Evolutionary conservation across 2,888 invertebrate genomes (phyloP), one percentile per base, ranked within the genome.

Genomic region (Drosophila suboccidentalis): DNA sequence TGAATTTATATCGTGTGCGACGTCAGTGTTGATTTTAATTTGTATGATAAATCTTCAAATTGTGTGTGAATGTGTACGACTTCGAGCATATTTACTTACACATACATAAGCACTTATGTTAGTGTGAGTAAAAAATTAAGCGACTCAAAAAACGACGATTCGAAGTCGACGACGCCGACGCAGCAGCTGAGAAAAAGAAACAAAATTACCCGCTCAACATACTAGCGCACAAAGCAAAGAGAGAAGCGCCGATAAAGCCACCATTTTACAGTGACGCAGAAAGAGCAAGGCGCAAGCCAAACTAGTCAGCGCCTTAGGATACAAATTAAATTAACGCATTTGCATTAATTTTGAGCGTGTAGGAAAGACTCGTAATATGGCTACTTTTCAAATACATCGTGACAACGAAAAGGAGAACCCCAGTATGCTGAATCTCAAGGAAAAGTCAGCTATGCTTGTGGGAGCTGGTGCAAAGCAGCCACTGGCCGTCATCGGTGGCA

Each of bases 381-480:
- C 96, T 93, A 94, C 95, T 83, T 95, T 96, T 92, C 94, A 95
- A 93, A 95, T 96, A 90, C 95, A 95, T 93, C 95, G 96, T 92
- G 96, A 96, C 93, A 95, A 43, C 63, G 96, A 96, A 93, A 97
- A 97, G 93, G 93, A 93, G 70, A 93, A 94, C 82, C 89, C 87
- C 55, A 85, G 66, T 46, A 70, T 71, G 47, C 46, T 39, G 9
- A 65, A 46, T 43, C 64, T 70, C 2, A 82, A 77, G 53, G 79
- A 75, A 34, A 80, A 80, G 22, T 9, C 51, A 43, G 71, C 71
- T 39, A 9, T 57, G 10, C 50, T 47, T 2, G 38, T 39, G 10
- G 54, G 32, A 19, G 36, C 15, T 22, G 46, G 72, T 57, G 44
- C 64, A 1, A 78, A 91, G 57, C 89, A 90, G 63, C 87, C 90